Percentiles rank a stretch among this genome's conserved stretches.
Conservation (phyloP, 2,888 invertebrate species). For the Chymomyza fuscimana region DNA sequence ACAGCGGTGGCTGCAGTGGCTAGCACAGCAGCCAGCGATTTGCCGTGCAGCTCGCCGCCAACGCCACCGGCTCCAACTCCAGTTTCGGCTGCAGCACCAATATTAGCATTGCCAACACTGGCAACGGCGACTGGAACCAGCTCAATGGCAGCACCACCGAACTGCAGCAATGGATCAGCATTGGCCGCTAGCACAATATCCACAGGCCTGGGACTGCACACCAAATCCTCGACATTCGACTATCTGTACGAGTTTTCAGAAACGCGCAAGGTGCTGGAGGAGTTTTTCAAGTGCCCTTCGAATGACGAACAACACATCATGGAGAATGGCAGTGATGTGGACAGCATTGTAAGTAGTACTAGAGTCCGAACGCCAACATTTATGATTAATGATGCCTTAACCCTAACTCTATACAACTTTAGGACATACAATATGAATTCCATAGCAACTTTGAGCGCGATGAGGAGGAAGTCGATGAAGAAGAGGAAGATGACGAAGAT, state of each 20-base stretch:
- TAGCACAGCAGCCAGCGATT: slow-evolving; percentile 10
- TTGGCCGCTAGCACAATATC: slow-evolving; percentile 13
- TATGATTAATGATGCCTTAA: not conserved
- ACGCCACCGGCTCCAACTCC: slow-evolving; percentile 16
- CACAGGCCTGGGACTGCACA: slow-evolving; percentile 66
- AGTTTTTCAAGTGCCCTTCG: slow-evolving; percentile 88
- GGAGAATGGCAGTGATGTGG: slow-evolving; percentile 80
- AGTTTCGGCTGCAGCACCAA: slow-evolving; percentile 15
- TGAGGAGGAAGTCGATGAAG: slow-evolving; percentile 60
- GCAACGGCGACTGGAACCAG: slow-evolving; percentile 19
- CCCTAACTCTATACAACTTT: slow-evolving; percentile 46
- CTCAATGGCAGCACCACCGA: slow-evolving; percentile 21
- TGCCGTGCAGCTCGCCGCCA: slow-evolving; percentile 41
- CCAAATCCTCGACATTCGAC: slow-evolving; percentile 86
- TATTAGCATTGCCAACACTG: slow-evolving; percentile 9
- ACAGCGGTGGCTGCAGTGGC: slow-evolving; percentile 18
- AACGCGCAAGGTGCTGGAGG: slow-evolving; percentile 93
- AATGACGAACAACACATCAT: slow-evolving; percentile 82
- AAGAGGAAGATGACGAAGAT: slow-evolving; percentile 60
- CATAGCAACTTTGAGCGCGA: slow-evolving; percentile 78
- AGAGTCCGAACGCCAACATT: slow-evolving; percentile 1
- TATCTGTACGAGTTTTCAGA: slow-evolving; percentile 95
- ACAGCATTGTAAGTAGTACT: slow-evolving; percentile 77
- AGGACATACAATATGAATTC: slow-evolving; percentile 82
- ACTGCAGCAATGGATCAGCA: slow-evolving; percentile 9